A percentile compares a stretch with the other conserved stretches of the same genome.
These are phyloP conservation scores for Phalacrocorax carbo DNA, from an alignment of 2,113 vertebrate genomes.

Conservation along the genomic window DNA sequence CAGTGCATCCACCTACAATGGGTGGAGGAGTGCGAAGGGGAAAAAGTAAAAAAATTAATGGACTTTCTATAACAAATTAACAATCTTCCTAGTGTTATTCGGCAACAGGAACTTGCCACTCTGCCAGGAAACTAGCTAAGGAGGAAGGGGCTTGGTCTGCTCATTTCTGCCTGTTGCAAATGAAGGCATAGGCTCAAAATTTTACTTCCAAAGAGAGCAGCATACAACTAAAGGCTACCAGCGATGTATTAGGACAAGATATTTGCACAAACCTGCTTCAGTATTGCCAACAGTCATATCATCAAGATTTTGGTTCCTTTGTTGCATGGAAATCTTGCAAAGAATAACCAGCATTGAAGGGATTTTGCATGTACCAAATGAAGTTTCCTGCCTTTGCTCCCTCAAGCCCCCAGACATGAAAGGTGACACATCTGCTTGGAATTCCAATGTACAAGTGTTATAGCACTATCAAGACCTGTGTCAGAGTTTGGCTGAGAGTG, in stretches of 20 bases:
- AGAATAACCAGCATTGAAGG: background rate
- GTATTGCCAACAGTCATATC: background rate
- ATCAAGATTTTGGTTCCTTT: background rate
- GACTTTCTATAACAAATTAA: background rate
- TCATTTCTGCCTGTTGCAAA: background rate
- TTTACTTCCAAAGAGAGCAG: background rate
- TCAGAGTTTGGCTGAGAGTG: background rate
- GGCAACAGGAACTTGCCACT: background rate
- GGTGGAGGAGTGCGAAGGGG: background rate
- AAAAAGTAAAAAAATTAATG: background rate
- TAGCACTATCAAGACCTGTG: background rate
- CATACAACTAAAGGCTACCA: background rate
- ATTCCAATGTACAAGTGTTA: background rate
- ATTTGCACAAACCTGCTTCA: background rate
- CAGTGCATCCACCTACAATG: background rate
- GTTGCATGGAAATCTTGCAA: background rate
- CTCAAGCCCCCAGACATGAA: background rate
- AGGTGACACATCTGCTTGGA: background rate
- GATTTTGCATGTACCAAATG: background rate
- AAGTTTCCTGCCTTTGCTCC: background rate
- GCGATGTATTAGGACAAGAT: background rate
- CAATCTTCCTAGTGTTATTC: background rate
- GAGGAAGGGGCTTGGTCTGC: background rate
- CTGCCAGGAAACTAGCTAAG: background rate
- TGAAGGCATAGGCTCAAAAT: background rate